phyloP scores from a whole-genome alignment of 2,888 invertebrate genomes.

The Leucophora obtusa region DNA sequence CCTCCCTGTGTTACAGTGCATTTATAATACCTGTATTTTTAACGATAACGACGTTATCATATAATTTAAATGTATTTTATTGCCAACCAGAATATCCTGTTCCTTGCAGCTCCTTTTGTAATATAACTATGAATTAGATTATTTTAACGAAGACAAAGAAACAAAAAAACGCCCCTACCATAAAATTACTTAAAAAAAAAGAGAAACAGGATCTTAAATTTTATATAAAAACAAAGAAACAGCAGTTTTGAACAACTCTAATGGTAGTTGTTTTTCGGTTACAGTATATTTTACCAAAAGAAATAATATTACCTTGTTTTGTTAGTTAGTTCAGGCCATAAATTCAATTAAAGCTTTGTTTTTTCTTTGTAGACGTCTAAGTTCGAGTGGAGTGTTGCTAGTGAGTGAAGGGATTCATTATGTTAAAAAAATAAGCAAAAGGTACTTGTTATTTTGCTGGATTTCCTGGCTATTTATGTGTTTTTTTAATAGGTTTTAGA shows the following conservation, averaged over 20 bases:
- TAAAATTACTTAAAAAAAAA: background rate
- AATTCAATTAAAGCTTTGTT: slow-evolving; percentile 50
- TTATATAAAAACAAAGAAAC: background rate
- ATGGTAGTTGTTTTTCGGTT: background rate
- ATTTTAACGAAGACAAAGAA: background rate
- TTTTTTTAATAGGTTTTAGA: slow-evolving; percentile 11
- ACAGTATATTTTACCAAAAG: background rate
- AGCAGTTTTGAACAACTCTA: background rate
- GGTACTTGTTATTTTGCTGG: slow-evolving; percentile 15
- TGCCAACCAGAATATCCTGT: slow-evolving; percentile 2
- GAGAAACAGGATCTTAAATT: slow-evolving; percentile 8
- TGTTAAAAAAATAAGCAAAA: slow-evolving; percentile 1
- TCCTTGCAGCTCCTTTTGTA: background rate
- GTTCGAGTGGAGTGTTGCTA: slow-evolving; percentile 40
- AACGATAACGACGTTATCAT: background rate
- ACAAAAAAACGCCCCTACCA: background rate
- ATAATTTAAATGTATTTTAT: slow-evolving; percentile 42
- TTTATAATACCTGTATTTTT: no score
- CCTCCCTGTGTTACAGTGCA: no score
- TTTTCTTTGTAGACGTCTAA: background rate
- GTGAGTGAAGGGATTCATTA: slow-evolving; percentile 22
- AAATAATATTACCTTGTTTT: background rate
- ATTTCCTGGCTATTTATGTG: background rate
- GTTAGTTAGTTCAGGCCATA: slow-evolving; percentile 26
- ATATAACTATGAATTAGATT: slow-evolving; percentile 10